phyloP scores from a whole-genome alignment of 2,113 vertebrate genomes.

The Taurulus bubalis region DNA sequence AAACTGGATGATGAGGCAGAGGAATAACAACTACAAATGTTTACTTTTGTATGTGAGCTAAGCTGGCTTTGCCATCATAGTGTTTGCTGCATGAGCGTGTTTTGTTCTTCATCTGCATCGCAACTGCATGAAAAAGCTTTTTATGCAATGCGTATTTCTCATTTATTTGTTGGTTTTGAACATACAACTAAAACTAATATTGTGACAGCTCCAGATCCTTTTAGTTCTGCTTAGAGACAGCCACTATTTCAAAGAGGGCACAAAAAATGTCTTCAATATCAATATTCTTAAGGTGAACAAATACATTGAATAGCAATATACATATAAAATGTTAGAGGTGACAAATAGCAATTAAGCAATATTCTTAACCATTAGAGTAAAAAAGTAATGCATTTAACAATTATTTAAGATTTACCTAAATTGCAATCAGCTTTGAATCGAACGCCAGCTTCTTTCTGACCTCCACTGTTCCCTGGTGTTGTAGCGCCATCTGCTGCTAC shows the following conservation, averaged over 20 bases:
- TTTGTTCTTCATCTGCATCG: constrained; percentile 56
- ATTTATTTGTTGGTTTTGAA: constrained; percentile 26
- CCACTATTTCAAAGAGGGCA: constrained; percentile 42
- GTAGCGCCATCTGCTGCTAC: constrained; percentile 88
- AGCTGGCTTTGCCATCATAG: constrained; percentile 64
- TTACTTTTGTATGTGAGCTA: constrained; percentile 56
- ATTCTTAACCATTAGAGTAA: constrained; percentile 61
- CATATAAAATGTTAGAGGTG: constrained; percentile 41
- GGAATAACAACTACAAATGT: constrained; percentile 60
- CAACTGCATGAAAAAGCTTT: constrained; percentile 58
- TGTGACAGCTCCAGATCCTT: constrained; percentile 25
- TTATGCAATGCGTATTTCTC: constrained; percentile 54
- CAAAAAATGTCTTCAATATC: constrained; percentile 45
- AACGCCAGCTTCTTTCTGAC: constrained; percentile 83
- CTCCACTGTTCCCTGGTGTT: constrained; percentile 85
- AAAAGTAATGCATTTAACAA: constrained; percentile 61
- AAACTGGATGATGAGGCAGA: constrained; percentile 69
- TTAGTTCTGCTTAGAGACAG: constrained; percentile 43
- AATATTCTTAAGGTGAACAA: constrained; percentile 42
- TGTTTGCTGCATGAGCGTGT: constrained; percentile 68
- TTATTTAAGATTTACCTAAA: constrained; percentile 83
- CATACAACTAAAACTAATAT: constrained; percentile 15
- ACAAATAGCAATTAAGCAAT: constrained; percentile 64
- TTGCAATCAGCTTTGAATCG: constrained; percentile 85
- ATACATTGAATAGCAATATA: constrained; percentile 54